Evolutionary conservation across 2,888 invertebrate species (phyloP).

Genomic region (Morinoia aosen): DNA sequence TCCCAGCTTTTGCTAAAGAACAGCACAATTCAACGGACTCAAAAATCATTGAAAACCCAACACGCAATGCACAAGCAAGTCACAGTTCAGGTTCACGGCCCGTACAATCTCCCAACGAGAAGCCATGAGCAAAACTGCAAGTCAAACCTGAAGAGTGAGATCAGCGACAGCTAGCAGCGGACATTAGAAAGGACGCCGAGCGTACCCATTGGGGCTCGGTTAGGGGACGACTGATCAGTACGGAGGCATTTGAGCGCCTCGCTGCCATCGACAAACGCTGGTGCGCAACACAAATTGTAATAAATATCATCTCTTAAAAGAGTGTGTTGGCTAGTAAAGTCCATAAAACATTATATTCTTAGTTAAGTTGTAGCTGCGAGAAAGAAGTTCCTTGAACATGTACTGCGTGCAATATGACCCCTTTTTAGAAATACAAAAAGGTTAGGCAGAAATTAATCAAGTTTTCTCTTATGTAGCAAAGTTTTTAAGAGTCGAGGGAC

Average conservation of each 20-base stretch:
- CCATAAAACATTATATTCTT: not conserved
- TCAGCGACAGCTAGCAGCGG: not conserved
- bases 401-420: not conserved
- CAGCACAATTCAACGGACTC: not conserved
- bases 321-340: too few species aligned
- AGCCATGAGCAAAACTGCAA: not conserved
- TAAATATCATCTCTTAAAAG: not conserved
- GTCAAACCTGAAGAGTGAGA: not conserved
- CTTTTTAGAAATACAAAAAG: not conserved
- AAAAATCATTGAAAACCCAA: not conserved
- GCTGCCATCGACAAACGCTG: constrained; percentile 46
- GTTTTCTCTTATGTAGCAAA: not conserved
- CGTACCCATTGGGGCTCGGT: not conserved
- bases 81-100: not conserved
- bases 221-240: constrained; percentile 23
- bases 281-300: not conserved
- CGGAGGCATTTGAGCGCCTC: not conserved
- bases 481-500: not conserved
- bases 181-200: not conserved
- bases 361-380: not conserved
- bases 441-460: not conserved
- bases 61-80: not conserved
- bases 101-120: not conserved
- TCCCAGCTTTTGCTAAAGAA: not conserved
- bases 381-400: not conserved